Evolutionary conservation across 2,113 vertebrate genomes (phyloP).

Genomic region (Pongo abelii): DNA sequence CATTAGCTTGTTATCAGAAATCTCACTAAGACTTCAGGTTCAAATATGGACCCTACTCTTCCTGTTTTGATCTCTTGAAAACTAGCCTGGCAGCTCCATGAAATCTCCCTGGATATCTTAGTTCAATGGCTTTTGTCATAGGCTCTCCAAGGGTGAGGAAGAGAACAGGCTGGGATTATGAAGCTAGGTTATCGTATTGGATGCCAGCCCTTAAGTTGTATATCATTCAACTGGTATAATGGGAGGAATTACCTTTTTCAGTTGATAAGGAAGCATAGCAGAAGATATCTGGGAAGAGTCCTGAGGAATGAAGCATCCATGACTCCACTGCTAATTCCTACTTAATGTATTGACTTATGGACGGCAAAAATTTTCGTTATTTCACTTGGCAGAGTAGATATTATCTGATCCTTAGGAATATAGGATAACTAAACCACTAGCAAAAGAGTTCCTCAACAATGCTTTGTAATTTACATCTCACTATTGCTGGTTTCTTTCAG

Average conservation of each 20-base stretch:
- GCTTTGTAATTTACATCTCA: background rate
- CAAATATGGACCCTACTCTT: constrained; percentile 43
- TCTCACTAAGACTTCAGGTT: background rate
- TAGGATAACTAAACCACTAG: background rate
- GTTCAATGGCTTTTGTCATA: background rate
- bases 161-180: background rate
- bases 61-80: constrained; percentile 35
- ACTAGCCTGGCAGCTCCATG: background rate
- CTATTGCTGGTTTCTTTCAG: background rate
- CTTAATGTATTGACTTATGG: background rate
- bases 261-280: background rate
- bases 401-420: background rate
- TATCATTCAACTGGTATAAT: background rate
- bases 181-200: background rate
- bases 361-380: background rate
- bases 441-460: background rate
- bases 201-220: background rate
- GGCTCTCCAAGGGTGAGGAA: background rate
- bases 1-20: constrained; percentile 53
- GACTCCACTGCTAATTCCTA: background rate
- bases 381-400: background rate
- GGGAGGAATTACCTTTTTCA: background rate
- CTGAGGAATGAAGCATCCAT: background rate
- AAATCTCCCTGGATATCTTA: background rate
- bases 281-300: background rate